phyloP scores from a whole-genome alignment of 2,797 vertebrate species.

The Hypotaenidia philippensis region DNA sequence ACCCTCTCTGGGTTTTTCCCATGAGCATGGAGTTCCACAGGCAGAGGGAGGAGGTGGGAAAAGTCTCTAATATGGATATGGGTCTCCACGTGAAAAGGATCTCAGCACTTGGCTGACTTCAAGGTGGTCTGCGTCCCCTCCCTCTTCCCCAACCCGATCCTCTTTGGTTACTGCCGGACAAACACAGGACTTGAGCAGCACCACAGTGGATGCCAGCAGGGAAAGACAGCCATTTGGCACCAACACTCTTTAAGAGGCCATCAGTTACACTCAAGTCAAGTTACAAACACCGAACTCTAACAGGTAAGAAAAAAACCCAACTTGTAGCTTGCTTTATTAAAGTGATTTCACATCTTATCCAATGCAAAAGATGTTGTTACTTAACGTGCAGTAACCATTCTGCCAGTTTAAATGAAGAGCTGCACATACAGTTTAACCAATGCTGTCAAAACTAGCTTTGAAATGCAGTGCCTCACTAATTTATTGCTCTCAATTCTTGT shows the following conservation, averaged over 20 bases:
- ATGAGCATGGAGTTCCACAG: accelerated
- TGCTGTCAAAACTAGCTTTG: not conserved
- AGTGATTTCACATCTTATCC: not conserved
- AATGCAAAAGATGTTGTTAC: not conserved
- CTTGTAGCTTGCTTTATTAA: not conserved
- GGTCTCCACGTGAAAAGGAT: not conserved
- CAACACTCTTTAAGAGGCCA: not conserved
- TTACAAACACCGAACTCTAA: not conserved
- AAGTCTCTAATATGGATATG: not conserved
- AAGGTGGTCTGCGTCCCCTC: not conserved
- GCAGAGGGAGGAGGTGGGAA: not conserved
- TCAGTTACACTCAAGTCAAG: not conserved
- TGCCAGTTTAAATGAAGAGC: not conserved
- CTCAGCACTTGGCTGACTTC: not conserved
- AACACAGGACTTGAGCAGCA: not conserved
- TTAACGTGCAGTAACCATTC: not conserved
- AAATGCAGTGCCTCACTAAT: not conserved
- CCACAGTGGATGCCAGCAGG: not conserved
- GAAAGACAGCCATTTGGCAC: not conserved
- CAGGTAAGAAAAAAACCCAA: not conserved
- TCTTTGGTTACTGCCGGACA: not conserved
- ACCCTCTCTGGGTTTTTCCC: not conserved
- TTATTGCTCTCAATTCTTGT: not conserved
- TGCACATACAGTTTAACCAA: not conserved
- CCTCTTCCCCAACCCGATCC: not conserved